phyloP scores from a whole-genome alignment of 2,113 vertebrate genomes.

The Peromyscus polionotus region DNA sequence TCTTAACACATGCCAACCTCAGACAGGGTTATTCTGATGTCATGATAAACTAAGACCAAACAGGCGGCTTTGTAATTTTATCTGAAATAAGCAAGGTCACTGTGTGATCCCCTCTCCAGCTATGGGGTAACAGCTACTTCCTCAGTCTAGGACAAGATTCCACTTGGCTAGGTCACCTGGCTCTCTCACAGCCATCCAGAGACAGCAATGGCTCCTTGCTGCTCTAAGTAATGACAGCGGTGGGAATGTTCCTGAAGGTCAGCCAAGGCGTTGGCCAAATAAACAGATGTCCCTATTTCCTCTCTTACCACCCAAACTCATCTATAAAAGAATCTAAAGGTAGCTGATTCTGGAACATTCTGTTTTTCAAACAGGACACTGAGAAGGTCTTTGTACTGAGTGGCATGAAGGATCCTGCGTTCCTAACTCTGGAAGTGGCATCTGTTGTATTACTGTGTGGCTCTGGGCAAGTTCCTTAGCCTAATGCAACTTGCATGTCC shows the following conservation, averaged over 20 bases:
- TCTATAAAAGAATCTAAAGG: not conserved
- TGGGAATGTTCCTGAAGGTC: not conserved
- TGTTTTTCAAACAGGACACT: not conserved
- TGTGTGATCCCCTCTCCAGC: not conserved
- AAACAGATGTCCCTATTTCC: not conserved
- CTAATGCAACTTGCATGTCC: not conserved
- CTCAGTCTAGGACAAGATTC: not conserved
- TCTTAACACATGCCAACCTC: not conserved
- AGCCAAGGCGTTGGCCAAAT: not conserved
- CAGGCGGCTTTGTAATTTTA: slow-evolving; percentile 1
- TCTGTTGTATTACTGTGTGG: not conserved
- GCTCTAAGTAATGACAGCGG: not conserved
- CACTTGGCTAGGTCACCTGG: not conserved
- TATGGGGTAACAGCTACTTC: not conserved
- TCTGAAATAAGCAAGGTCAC: slow-evolving; percentile 33
- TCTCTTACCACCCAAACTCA: slow-evolving; percentile 11
- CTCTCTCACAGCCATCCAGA: not conserved
- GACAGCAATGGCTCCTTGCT: accelerated
- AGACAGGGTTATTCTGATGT: not conserved
- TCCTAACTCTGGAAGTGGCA: not conserved
- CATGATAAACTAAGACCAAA: slow-evolving; percentile 44
- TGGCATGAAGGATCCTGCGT: not conserved
- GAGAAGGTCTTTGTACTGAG: not conserved
- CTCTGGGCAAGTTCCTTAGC: not conserved
- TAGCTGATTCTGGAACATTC: not conserved